A percentile compares a stretch with the other conserved stretches of the same genome.
Conservation (phyloP, 2,797 vertebrate genomes). For the Catamblyrhynchus diadema region DNA sequence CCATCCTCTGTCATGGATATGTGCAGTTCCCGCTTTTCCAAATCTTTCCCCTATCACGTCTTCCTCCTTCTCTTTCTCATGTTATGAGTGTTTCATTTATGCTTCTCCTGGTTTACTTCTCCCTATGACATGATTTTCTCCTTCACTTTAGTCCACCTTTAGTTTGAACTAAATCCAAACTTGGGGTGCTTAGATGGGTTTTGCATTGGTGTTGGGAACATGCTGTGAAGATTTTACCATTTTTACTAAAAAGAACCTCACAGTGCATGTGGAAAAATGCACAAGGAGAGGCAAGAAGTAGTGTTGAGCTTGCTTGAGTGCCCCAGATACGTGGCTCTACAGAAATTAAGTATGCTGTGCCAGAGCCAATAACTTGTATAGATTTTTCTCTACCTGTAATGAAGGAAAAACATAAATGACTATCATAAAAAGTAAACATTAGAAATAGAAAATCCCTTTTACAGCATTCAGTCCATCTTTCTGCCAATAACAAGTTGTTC, state of each 20-base stretch:
- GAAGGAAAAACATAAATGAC: conserved; percentile 56
- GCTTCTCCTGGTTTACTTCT: neutral
- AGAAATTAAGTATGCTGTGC: conserved; percentile 43
- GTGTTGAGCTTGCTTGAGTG: neutral
- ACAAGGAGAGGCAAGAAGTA: neutral
- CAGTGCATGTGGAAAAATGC: neutral
- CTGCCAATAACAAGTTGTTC: conserved; percentile 54
- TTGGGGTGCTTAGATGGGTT: neutral
- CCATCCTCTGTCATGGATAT: rapidly evolving
- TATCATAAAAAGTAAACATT: conserved; percentile 68
- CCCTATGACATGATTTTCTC: neutral
- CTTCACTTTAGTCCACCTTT: neutral
- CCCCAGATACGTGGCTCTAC: neutral
- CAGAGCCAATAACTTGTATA: conserved; percentile 50
- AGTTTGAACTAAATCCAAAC: neutral
- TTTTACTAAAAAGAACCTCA: neutral
- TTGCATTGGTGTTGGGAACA: neutral
- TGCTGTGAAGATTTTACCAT: neutral
- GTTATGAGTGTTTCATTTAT: neutral
- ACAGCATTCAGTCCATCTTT: conserved; percentile 59
- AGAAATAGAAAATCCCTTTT: conserved; percentile 59
- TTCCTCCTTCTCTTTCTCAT: neutral
- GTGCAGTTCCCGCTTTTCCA: neutral
- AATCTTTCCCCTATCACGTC: neutral
- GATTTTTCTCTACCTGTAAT: conserved; percentile 57